phyloP scores from a whole-genome alignment of 1,140 invertebrate genomes.

The Leptinotarsa texana region DNA sequence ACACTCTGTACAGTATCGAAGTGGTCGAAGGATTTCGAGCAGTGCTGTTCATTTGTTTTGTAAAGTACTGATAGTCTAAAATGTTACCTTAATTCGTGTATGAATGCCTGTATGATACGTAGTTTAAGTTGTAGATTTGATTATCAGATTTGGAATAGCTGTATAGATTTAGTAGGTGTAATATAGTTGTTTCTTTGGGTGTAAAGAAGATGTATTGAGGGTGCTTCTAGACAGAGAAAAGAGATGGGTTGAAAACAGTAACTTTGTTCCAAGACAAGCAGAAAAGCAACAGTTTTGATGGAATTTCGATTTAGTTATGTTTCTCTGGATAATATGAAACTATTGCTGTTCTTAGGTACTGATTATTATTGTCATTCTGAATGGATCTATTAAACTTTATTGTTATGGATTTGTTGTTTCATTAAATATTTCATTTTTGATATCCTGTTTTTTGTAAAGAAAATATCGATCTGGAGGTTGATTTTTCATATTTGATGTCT shows the following conservation, averaged over 20 bases:
- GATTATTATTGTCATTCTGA: constrained; percentile 38
- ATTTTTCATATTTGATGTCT: too few relatives aligned
- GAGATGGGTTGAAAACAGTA: neutral
- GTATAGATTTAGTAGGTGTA: constrained; percentile 24
- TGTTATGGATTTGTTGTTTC: constrained; percentile 40
- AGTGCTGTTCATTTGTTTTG: constrained; percentile 32
- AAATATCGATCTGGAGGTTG: too few relatives aligned
- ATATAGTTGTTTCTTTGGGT: constrained; percentile 31
- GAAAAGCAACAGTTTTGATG: neutral
- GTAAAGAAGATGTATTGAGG: constrained; percentile 31
- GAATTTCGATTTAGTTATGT: too few relatives aligned
- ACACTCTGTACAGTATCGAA: neutral
- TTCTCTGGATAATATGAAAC: neutral
- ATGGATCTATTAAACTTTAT: constrained; percentile 48
- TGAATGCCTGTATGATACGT: neutral
- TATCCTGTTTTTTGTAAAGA: too few relatives aligned
- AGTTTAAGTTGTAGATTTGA: constrained; percentile 6
- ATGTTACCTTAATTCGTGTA: constrained; percentile 22
- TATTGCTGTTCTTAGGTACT: constrained; percentile 9
- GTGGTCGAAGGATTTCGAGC: neutral
- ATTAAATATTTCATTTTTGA: too few relatives aligned
- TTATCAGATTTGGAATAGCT: neutral
- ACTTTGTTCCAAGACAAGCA: neutral
- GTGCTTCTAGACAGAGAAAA: constrained; percentile 26
- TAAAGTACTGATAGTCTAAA: constrained; percentile 41